These are phyloP conservation scores for Lophius piscatorius DNA, from an alignment of 2,113 vertebrate genomes.

Conservation along the genomic window DNA sequence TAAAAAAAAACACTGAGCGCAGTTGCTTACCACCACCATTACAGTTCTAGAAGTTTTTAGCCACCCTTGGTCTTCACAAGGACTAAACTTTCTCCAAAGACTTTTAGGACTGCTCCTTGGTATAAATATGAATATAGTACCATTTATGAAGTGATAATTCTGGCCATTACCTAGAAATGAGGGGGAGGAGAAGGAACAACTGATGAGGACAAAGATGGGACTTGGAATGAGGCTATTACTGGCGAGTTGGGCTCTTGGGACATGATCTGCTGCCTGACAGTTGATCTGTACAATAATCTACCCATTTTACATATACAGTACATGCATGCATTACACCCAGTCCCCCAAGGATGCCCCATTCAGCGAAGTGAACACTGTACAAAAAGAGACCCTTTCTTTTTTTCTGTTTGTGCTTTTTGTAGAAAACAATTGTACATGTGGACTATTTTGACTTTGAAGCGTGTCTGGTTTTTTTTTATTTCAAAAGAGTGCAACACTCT, in stretches of 20 bases:
- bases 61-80: conserved; percentile 31
- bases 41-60: conserved; percentile 57
- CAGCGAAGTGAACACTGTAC: conserved; percentile 77
- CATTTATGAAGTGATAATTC: conserved; percentile 55
- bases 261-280: conserved; percentile 85
- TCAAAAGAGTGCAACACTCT: conserved; percentile 23
- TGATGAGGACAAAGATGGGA: conserved; percentile 87
- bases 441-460: conserved; percentile 56
- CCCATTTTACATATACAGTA: conserved; percentile 85
- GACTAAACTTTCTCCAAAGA: conserved; percentile 69
- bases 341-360: conserved; percentile 20
- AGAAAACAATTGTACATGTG: conserved; percentile 60
- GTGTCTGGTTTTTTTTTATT: conserved; percentile 48
- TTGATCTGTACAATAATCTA: conserved; percentile 90
- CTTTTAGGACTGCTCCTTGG: conserved; percentile 52
- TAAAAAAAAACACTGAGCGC: conserved; percentile 30
- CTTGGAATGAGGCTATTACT: conserved; percentile 85
- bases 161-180: conserved; percentile 43
- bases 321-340: conserved; percentile 88
- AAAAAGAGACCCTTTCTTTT: conserved; percentile 73
- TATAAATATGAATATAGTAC: conserved; percentile 53
- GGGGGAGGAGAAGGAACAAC: conserved; percentile 74
- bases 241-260: conserved; percentile 86
- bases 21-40: conserved; percentile 47
- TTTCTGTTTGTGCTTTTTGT: conserved; percentile 54